Evolutionary conservation across 2,113 vertebrate species (phyloP).

Genomic region (Entomyzon cyanotis): DNA sequence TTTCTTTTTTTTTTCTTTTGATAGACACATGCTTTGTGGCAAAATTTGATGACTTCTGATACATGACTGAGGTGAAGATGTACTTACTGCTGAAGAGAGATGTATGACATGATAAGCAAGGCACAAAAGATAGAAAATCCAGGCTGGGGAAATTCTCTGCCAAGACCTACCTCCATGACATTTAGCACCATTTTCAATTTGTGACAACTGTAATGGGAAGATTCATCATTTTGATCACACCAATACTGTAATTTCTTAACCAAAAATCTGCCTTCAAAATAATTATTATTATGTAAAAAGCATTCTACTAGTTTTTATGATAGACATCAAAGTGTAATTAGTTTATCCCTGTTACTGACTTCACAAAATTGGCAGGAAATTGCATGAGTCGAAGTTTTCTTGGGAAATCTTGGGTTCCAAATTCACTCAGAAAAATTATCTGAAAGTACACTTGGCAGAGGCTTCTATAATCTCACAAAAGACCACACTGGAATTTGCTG

Average conservation of each 20-base stretch:
- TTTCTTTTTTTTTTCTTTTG: neutral
- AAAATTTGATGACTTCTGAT: neutral
- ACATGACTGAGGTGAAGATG: neutral
- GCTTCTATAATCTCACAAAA: neutral
- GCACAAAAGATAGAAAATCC: neutral
- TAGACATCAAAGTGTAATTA: neutral
- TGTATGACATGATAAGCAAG: neutral
- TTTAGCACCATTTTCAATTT: neutral
- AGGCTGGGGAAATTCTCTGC: neutral
- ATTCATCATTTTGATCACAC: neutral
- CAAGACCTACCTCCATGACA: neutral
- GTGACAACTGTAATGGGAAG: neutral
- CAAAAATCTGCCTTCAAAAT: neutral
- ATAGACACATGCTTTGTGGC: neutral
- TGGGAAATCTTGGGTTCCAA: neutral
- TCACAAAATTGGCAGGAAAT: neutral
- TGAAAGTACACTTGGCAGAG: neutral
- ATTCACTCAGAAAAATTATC: conserved; percentile 10
- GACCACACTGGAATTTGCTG: neutral
- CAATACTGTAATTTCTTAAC: neutral
- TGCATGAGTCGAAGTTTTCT: neutral
- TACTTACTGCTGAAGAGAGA: neutral
- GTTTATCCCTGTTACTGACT: neutral
- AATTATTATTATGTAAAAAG: neutral
- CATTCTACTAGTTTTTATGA: neutral